Conservation (phyloP, 2,888 invertebrate species). For the Philopedon plagiatum region DNA sequence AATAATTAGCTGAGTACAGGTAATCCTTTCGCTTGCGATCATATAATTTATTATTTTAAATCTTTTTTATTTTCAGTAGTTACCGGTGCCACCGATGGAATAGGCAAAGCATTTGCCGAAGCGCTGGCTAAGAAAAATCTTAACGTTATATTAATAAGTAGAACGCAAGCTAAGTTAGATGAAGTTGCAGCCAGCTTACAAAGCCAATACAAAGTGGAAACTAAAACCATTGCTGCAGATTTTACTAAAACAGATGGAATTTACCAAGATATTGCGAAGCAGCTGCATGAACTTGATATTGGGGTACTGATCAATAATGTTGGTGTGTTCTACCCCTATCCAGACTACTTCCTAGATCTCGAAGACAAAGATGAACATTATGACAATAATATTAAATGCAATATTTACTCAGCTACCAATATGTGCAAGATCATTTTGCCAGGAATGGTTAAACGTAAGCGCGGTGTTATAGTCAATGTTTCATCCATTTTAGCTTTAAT, state of each 20-base stretch:
- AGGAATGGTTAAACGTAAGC: conserved; percentile 83
- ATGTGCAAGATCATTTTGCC: conserved; percentile 91
- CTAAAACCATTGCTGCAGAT: conserved; percentile 85
- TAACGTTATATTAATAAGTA: conserved; percentile 85
- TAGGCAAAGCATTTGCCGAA: conserved; percentile 89
- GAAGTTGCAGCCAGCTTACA: conserved; percentile 81
- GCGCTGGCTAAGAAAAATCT: conserved; percentile 83
- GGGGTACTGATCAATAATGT: conserved; percentile 95
- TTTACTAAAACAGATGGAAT: conserved; percentile 81
- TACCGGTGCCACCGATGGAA: conserved; percentile 91
- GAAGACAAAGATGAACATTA: conserved; percentile 73
- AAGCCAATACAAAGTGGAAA: conserved; percentile 78
- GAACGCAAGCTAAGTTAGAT: conserved; percentile 81
- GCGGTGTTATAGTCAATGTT: conserved; percentile 91
- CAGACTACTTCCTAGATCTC: conserved; percentile 82
- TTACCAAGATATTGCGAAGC: conserved; percentile 79
- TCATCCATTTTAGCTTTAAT: conserved; percentile 86
- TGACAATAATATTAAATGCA: conserved; percentile 81
- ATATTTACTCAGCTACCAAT: conserved; percentile 83
- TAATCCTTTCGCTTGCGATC: no score
- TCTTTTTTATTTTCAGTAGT: conserved; percentile 78
- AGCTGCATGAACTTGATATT: conserved; percentile 82
- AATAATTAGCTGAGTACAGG: no score
- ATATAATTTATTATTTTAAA: no score
- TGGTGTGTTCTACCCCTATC: conserved; percentile 87